Evolutionary conservation across 2,113 vertebrate genomes (phyloP).

Genomic region (Oryzias woworae): DNA sequence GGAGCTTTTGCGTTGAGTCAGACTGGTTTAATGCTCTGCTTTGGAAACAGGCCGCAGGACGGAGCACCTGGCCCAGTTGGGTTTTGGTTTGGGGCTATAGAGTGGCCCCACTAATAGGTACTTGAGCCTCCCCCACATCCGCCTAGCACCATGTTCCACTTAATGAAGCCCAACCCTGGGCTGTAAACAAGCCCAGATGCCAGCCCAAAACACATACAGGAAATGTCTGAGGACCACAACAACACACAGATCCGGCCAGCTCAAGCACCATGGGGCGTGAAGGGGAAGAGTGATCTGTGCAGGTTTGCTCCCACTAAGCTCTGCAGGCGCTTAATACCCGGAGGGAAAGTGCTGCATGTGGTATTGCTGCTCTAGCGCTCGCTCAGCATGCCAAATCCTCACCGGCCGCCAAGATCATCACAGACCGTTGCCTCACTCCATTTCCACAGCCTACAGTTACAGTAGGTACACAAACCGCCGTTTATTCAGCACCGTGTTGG

Average conservation of each 20-base stretch:
- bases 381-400: slow-evolving; percentile 65
- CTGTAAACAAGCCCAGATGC: slow-evolving; percentile 75
- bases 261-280: slow-evolving; percentile 70
- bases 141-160: slow-evolving; percentile 52
- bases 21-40: slow-evolving; percentile 21
- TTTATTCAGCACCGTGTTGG: slow-evolving; percentile 71
- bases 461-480: slow-evolving; percentile 76
- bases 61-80: slow-evolving; percentile 67
- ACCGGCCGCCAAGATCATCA: slow-evolving; percentile 70
- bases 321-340: slow-evolving; percentile 67
- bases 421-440: slow-evolving; percentile 67
- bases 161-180: slow-evolving; percentile 66
- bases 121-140: slow-evolving; percentile 52
- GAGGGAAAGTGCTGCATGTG: slow-evolving; percentile 58
- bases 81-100: slow-evolving; percentile 65
- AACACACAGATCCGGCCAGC: slow-evolving; percentile 57
- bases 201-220: slow-evolving; percentile 72
- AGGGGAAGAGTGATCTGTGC: slow-evolving; percentile 72
- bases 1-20: slow-evolving; percentile 42
- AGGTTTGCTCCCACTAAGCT: slow-evolving; percentile 63
- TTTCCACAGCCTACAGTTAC: slow-evolving; percentile 74
- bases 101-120: slow-evolving; percentile 63
- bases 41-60: slow-evolving; percentile 33
- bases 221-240: slow-evolving; percentile 73
- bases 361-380: slow-evolving; percentile 57